Percentiles rank a stretch among this genome's conserved stretches.
phyloP scores from a whole-genome alignment of 2,888 invertebrate species.

The Adelphocoris suturalis region DNA sequence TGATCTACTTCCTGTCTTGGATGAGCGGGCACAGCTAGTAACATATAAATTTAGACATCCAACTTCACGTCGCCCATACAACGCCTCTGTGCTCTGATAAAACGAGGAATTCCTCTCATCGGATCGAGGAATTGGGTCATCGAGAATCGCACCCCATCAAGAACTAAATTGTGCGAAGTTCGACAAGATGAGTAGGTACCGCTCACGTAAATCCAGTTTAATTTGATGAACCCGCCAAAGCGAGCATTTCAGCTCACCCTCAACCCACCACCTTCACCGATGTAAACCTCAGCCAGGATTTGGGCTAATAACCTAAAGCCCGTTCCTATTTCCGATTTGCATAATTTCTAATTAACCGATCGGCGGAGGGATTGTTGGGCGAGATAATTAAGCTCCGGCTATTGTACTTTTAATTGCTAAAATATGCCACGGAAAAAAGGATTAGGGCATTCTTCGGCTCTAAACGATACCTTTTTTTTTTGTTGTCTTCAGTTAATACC shows the following conservation, averaged over 20 bases:
- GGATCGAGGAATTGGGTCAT: not conserved
- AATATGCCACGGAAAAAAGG: conserved; percentile 1
- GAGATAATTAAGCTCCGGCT: conserved; percentile 15
- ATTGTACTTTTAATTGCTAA: conserved; percentile 39
- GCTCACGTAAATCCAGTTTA: conserved; percentile 13
- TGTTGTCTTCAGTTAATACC: too few species aligned
- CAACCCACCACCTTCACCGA: conserved; percentile 21
- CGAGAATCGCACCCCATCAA: not conserved
- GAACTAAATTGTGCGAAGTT: not conserved
- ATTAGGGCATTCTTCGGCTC: not conserved
- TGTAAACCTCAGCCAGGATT: conserved; percentile 40
- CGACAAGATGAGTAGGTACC: not conserved
- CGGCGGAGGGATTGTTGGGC: conserved; percentile 16
- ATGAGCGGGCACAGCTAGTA: too few species aligned
- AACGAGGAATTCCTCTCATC: not conserved
- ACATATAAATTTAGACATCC: too few species aligned
- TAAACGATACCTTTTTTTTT: not conserved
- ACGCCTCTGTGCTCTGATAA: too few species aligned
- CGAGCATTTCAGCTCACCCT: conserved; percentile 17
- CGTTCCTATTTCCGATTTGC: conserved; percentile 36
- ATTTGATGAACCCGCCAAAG: conserved; percentile 36
- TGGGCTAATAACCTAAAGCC: conserved; percentile 41
- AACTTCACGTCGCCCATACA: too few species aligned
- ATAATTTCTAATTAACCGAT: conserved; percentile 52
- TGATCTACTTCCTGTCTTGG: too few species aligned